phyloP scores from a whole-genome alignment of 2,797 vertebrate genomes.

The Linurgus olivaceus region DNA sequence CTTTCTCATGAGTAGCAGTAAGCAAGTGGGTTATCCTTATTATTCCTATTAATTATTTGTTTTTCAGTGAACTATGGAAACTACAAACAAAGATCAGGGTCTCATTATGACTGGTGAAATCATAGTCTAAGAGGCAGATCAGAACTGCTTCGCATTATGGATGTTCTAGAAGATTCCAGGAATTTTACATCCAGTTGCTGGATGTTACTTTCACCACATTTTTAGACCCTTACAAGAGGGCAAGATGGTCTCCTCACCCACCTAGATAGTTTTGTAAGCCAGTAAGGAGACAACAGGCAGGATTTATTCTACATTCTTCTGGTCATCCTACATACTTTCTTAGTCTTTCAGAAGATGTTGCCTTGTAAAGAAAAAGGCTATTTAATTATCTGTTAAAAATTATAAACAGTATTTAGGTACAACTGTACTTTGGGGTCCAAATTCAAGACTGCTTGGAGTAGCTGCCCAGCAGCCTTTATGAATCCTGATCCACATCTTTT shows the following conservation, averaged over 20 bases:
- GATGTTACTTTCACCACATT: background rate
- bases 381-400: background rate
- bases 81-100: background rate
- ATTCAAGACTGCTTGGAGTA: background rate
- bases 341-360: background rate
- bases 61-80: fast-evolving
- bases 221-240: background rate
- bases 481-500: background rate
- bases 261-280: background rate
- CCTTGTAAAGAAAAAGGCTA: background rate
- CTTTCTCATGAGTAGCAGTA: background rate
- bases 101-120: background rate
- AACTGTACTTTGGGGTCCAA: background rate
- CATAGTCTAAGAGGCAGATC: background rate
- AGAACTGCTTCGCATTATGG: background rate
- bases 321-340: background rate
- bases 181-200: background rate
- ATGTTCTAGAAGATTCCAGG: background rate
- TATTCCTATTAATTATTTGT: background rate
- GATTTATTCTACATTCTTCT: background rate
- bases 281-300: background rate
- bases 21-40: background rate
- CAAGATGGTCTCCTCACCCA: background rate
- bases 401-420: background rate
- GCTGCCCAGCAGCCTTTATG: background rate